A percentile compares a stretch with the other conserved stretches of the same genome.
Conservation (phyloP, 1,140 invertebrate species). For the Goniozus legneri region DNA sequence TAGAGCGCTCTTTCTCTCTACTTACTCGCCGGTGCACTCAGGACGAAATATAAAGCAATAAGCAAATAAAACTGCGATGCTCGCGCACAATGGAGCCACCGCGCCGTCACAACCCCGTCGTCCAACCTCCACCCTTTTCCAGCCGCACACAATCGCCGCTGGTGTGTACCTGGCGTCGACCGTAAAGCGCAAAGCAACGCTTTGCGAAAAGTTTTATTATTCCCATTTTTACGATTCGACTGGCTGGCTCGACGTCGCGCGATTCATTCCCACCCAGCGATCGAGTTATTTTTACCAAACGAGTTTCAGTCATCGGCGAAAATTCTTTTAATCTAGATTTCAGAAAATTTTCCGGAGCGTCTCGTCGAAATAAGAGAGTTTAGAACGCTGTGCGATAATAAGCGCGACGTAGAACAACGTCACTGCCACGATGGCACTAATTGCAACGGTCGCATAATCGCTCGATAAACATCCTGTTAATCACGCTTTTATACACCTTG, state of each 20-base stretch:
- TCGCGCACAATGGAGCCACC: conserved; percentile 27
- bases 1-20: no score
- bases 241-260: conserved; percentile 1
- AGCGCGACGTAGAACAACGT: conserved; percentile 18
- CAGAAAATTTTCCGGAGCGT: no score
- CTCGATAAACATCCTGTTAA: conserved; percentile 54
- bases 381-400: background rate
- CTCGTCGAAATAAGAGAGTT: no score
- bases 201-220: conserved; percentile 43
- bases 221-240: conserved; percentile 34
- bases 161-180: no score
- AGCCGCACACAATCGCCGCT: conserved; percentile 13
- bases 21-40: no score
- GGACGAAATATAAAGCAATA: conserved; percentile 39
- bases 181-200: conserved; percentile 35
- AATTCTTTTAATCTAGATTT: no score
- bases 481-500: conserved; percentile 38
- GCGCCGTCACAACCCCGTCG: background rate
- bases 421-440: conserved; percentile 29
- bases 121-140: background rate
- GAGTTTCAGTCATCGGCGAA: no score
- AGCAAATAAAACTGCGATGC: conserved; percentile 42
- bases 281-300: conserved; percentile 1
- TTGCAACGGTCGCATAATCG: conserved; percentile 43
- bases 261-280: background rate